Percentiles rank a stretch among this genome's conserved stretches.
Conservation (phyloP, 2,888 invertebrate genomes). For the Chrysodeixis includens region DNA sequence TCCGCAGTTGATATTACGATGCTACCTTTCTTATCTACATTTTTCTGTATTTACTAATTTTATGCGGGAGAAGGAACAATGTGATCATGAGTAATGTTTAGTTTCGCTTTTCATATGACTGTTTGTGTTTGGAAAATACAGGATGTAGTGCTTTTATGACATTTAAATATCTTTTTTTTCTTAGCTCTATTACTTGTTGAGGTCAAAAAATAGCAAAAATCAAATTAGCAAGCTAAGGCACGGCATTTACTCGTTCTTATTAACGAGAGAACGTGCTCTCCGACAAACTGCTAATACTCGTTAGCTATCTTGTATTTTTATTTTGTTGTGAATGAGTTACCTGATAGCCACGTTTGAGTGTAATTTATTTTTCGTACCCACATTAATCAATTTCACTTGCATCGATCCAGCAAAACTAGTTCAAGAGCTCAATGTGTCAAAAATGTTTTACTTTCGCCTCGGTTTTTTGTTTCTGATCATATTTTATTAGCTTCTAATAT, state of each 20-base stretch:
- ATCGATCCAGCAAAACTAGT: conserved; percentile 66
- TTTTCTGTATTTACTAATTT: background rate
- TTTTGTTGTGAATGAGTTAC: conserved; percentile 7
- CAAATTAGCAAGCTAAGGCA: conserved; percentile 11
- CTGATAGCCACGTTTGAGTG: no score
- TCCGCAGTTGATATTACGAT: background rate
- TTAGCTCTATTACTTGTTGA: no score
- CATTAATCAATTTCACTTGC: conserved; percentile 58
- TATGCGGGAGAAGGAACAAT: background rate
- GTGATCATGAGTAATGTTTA: background rate
- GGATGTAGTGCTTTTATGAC: no score
- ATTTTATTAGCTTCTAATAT: conserved; percentile 45
- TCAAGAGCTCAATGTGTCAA: conserved; percentile 65
- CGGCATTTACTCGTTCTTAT: conserved; percentile 3
- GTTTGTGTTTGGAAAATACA: no score
- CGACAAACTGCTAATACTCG: conserved; percentile 17
- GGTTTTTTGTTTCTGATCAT: conserved; percentile 58
- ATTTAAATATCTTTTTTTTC: no score
- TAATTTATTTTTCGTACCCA: conserved; percentile 60
- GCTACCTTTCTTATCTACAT: background rate
- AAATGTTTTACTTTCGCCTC: conserved; percentile 74
- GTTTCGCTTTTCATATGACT: background rate
- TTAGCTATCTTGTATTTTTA: conserved; percentile 21
- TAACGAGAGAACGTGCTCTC: conserved; percentile 16
- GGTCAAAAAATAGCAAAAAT: background rate